Evolutionary conservation across 1,140 invertebrate genomes (phyloP).

Genomic region (Platyscapa corneri): DNA sequence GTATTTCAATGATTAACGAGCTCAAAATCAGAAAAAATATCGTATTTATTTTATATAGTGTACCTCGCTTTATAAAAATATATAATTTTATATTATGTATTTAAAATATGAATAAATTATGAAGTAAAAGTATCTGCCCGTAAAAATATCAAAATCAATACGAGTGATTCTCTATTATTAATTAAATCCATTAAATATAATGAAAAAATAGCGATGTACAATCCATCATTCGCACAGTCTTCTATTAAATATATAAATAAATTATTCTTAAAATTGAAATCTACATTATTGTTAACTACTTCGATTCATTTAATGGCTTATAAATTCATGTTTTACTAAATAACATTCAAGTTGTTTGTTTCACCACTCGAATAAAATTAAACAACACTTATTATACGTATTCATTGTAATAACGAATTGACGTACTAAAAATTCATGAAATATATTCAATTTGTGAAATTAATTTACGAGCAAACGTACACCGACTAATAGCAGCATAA

Average conservation of each 20-base stretch:
- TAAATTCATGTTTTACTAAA: slow-evolving; percentile 25
- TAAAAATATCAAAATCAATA: neutral
- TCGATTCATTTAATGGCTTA: slow-evolving; percentile 11
- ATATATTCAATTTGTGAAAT: slow-evolving; percentile 39
- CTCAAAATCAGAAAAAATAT: neutral
- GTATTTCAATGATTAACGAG: too few relatives aligned
- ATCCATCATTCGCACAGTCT: neutral
- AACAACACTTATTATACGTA: slow-evolving; percentile 30
- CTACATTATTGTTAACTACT: neutral
- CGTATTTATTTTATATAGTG: neutral
- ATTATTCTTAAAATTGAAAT: slow-evolving; percentile 22
- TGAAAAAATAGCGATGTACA: too few relatives aligned
- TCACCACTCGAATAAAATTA: slow-evolving; percentile 28
- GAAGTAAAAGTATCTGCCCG: neutral
- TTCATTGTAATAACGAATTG: slow-evolving; percentile 17
- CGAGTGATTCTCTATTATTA: neutral
- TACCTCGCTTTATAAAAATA: neutral
- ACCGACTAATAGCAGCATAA: slow-evolving; percentile 16
- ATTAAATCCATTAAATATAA: too few relatives aligned
- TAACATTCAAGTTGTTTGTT: slow-evolving; percentile 28
- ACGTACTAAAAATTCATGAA: slow-evolving; percentile 38
- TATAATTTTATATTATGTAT: neutral
- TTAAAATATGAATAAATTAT: neutral
- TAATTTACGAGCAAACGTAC: slow-evolving; percentile 6
- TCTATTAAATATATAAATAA: slow-evolving; percentile 7